A percentile compares a stretch with the other conserved stretches of the same genome.
Evolutionary conservation across 2,797 vertebrate genomes (phyloP).

Genomic region (Buphagus erythrorhynchus): DNA sequence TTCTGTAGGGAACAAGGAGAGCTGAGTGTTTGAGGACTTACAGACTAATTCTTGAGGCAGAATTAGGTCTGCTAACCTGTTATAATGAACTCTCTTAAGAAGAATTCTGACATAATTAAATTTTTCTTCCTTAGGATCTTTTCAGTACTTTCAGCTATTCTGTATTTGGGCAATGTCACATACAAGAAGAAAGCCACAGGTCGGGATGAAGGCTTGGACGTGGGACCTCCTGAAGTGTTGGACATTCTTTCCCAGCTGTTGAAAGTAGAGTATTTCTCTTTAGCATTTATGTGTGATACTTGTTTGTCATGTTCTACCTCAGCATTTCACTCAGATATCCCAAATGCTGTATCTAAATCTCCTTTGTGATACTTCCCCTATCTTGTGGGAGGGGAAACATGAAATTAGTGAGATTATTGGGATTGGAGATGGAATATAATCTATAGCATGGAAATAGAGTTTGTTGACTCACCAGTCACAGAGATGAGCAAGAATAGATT

Average conservation of each 20-base stretch:
- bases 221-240: conserved; percentile 87
- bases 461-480: not conserved
- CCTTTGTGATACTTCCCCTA: not conserved
- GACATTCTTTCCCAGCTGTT: conserved; percentile 89
- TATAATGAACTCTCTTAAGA: not conserved
- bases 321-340: not conserved
- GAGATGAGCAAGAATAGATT: not conserved
- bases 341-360: not conserved
- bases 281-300: not conserved
- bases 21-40: not conserved
- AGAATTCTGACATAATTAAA: not conserved
- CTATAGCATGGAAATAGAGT: not conserved
- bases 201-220: conserved; percentile 83
- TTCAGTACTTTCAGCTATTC: conserved; percentile 91
- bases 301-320: not conserved
- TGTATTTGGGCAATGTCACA: conserved; percentile 91
- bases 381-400: not conserved
- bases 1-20: not conserved
- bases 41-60: not conserved
- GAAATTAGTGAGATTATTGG: not conserved
- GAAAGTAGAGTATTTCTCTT: conserved; percentile 77
- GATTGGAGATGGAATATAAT: not conserved
- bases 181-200: conserved; percentile 86
- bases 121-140: conserved; percentile 85
- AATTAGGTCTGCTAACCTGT: not conserved